These are phyloP conservation scores for Tetranychus piercei DNA, from an alignment of 2,888 invertebrate species.

Conservation along the genomic window DNA sequence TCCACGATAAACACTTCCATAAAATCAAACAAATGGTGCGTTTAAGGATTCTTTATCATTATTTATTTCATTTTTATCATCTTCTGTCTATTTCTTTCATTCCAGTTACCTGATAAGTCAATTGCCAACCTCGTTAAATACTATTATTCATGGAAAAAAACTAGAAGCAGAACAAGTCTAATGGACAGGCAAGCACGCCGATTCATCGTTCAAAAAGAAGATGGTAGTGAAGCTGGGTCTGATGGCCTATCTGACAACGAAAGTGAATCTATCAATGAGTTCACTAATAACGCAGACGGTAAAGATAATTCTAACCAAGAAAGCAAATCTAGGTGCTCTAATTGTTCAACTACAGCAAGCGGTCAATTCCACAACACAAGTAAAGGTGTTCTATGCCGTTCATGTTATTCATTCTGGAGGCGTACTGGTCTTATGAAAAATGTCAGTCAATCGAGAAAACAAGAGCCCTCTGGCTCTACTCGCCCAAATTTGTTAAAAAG, in stretches of 20 bases:
- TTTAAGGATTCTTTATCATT: neutral
- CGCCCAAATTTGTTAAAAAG: constrained; percentile 27
- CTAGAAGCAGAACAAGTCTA: constrained; percentile 67
- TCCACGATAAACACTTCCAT: constrained; percentile 93
- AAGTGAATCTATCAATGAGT: constrained; percentile 40
- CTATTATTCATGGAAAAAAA: constrained; percentile 97
- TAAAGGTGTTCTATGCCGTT: constrained; percentile 58
- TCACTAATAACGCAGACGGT: neutral
- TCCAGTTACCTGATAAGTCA: constrained; percentile 81
- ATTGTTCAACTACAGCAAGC: constrained; percentile 23
- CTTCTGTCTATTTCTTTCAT: neutral
- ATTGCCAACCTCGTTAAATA: constrained; percentile 89
- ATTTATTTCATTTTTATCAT: neutral
- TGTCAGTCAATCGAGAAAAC: constrained; percentile 11
- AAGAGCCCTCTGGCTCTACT: constrained; percentile 20
- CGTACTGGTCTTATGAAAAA: constrained; percentile 50
- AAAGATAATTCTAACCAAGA: constrained; percentile 3
- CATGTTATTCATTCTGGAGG: constrained; percentile 71
- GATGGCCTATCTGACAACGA: constrained; percentile 66
- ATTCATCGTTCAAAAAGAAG: constrained; percentile 48
- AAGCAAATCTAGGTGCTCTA: constrained; percentile 26
- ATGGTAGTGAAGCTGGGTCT: constrained; percentile 50
- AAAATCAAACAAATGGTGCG: constrained; percentile 88
- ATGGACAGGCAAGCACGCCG: constrained; percentile 70
- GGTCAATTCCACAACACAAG: constrained; percentile 19